Evolutionary conservation across 2,113 vertebrate genomes (phyloP).

Genomic region (Pholis gunnellus): DNA sequence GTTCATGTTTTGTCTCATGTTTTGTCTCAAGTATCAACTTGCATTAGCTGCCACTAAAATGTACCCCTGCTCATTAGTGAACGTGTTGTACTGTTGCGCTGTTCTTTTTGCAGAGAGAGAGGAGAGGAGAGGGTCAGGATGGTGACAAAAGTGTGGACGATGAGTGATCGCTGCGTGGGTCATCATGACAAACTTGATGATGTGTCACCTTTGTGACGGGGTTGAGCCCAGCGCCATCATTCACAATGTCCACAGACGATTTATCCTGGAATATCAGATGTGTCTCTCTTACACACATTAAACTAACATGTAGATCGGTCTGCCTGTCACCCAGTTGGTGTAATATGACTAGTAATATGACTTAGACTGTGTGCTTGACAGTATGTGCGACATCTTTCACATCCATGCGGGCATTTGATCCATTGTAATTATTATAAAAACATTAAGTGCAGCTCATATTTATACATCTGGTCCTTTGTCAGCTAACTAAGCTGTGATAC

Average conservation of each 20-base stretch:
- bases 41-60: background rate
- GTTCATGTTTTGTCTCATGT: no score
- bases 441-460: background rate
- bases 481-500: background rate
- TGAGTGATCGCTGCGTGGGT: background rate
- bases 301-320: background rate
- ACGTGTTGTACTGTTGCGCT: background rate
- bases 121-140: background rate
- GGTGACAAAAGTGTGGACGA: background rate
- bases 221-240: background rate
- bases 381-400: background rate
- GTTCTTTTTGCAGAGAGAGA: background rate
- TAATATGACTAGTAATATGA: no score
- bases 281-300: background rate
- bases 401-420: background rate
- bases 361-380: background rate
- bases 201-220: background rate
- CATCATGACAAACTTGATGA: background rate
- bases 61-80: background rate
- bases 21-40: background rate
- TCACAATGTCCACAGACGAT: background rate
- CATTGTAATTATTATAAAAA: background rate
- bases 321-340: background rate
- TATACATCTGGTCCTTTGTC: background rate
- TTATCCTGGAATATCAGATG: background rate